These are phyloP conservation scores for Caenorhabditis drosophilae DNA, from an alignment of 2,888 invertebrate genomes.

Conservation along the genomic window DNA sequence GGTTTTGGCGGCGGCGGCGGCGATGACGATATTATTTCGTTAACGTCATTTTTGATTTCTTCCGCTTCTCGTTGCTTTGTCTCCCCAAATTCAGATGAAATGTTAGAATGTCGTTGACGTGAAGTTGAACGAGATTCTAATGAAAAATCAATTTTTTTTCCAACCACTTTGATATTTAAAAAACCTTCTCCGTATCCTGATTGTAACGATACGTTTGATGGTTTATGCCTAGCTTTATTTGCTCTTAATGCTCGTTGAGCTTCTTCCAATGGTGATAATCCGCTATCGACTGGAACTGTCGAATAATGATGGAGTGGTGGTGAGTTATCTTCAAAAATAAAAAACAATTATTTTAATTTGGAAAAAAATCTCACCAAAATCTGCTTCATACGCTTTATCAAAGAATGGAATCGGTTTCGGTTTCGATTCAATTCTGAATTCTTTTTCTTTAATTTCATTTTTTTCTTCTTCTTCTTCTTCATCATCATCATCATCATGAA, in stretches of 20 bases:
- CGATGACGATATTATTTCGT: slow-evolving; percentile 3
- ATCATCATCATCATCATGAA: slow-evolving; percentile 40
- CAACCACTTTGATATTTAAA: neutral
- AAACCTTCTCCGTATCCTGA: neutral
- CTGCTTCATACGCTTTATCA: slow-evolving; percentile 28
- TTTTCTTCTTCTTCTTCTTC: slow-evolving; percentile 22
- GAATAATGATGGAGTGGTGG: slow-evolving; percentile 38
- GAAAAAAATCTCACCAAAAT: slow-evolving; percentile 18
- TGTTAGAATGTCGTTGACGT: slow-evolving; percentile 18
- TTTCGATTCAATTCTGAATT: too few species aligned
- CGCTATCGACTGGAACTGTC: slow-evolving; percentile 6
- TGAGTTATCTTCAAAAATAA: slow-evolving; percentile 22
- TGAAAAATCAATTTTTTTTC: slow-evolving; percentile 4
- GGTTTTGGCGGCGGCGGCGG: neutral
- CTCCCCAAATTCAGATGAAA: slow-evolving; percentile 5
- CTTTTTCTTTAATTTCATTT: too few species aligned
- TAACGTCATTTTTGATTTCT: too few species aligned
- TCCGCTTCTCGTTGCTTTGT: slow-evolving; percentile 4
- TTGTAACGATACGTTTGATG: slow-evolving; percentile 19
- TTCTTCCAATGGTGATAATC: slow-evolving; percentile 34
- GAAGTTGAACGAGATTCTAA: slow-evolving; percentile 14
- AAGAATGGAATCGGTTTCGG: slow-evolving; percentile 26
- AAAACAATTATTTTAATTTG: too few species aligned
- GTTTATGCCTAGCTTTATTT: slow-evolving; percentile 31
- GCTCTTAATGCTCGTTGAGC: slow-evolving; percentile 39